Evolutionary conservation across 2,797 vertebrate genomes (phyloP).

Genomic region (Malacoctenus gilli): DNA sequence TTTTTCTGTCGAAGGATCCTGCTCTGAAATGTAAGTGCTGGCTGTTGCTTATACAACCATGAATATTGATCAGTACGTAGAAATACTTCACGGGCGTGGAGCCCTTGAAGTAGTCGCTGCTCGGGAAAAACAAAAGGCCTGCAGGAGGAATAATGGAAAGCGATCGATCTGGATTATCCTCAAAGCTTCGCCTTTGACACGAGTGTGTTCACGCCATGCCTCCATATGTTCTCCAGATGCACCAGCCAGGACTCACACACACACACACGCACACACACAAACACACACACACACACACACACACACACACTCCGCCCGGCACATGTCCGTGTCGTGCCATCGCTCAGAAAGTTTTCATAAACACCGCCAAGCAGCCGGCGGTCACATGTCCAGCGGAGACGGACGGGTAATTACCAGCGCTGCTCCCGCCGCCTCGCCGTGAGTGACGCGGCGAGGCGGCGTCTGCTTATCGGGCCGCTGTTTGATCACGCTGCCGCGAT

Average conservation of each 20-base stretch:
- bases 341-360: conserved; percentile 30
- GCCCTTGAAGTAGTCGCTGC: conserved; percentile 21
- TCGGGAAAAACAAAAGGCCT: conserved; percentile 7
- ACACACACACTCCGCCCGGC: background rate
- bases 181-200: conserved; percentile 58
- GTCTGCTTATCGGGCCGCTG: conserved; percentile 51
- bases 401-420: conserved; percentile 54
- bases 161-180: conserved; percentile 40
- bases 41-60: conserved; percentile 21
- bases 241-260: conserved; percentile 12
- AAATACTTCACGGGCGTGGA: conserved; percentile 11
- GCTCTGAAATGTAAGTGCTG: conserved; percentile 8
- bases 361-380: conserved; percentile 36
- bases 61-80: conserved; percentile 26
- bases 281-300: background rate
- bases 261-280: conserved; percentile 1
- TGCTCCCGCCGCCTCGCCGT: conserved; percentile 5
- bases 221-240: conserved; percentile 62
- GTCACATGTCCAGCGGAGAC: conserved; percentile 36
- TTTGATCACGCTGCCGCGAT: conserved; percentile 59
- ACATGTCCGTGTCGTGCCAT: conserved; percentile 20
- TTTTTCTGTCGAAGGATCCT: conserved; percentile 1
- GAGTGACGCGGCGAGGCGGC: conserved; percentile 20
- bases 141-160: conserved; percentile 32
- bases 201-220: conserved; percentile 38